Percentiles rank a stretch among this genome's conserved stretches.
phyloP scores from a whole-genome alignment of 2,888 invertebrate species.

The Notodromas monacha region DNA sequence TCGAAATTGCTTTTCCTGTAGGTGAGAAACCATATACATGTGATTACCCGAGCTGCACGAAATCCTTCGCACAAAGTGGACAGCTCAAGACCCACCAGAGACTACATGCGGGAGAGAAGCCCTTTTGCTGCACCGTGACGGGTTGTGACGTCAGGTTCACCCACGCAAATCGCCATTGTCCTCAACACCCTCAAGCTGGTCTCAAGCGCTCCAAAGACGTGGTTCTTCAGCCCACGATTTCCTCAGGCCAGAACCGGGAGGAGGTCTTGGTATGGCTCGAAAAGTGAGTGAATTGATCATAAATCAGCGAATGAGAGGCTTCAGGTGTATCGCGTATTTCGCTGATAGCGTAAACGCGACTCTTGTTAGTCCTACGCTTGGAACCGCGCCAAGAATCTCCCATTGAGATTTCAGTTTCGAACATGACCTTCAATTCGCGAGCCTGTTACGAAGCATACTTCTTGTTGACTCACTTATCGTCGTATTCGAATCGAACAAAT shows the following conservation, averaged over 20 bases:
- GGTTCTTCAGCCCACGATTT: constrained; percentile 19
- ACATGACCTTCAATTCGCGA: too few relatives aligned
- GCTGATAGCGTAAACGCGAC: too few relatives aligned
- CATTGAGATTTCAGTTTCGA: too few relatives aligned
- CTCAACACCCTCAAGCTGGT: constrained; percentile 29
- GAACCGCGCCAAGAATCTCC: too few relatives aligned
- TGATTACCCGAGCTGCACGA: constrained; percentile 33
- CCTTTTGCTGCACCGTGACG: constrained; percentile 28
- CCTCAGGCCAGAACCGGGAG: constrained; percentile 19
- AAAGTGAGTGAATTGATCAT: too few relatives aligned
- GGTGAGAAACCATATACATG: constrained; percentile 38
- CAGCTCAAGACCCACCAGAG: constrained; percentile 41
- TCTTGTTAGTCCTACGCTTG: too few relatives aligned
- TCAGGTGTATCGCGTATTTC: too few relatives aligned
- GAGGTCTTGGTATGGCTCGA: constrained; percentile 23
- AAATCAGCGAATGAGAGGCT: too few relatives aligned
- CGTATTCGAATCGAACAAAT: too few relatives aligned
- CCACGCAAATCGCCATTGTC: constrained; percentile 39
- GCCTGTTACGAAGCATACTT: too few relatives aligned
- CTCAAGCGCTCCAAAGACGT: constrained; percentile 21
- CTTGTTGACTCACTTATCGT: too few relatives aligned
- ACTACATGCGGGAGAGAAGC: constrained; percentile 39
- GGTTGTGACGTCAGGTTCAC: constrained; percentile 32
- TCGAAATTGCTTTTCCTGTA: constrained; percentile 16
- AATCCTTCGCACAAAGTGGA: constrained; percentile 39